phyloP scores from a whole-genome alignment of 2,888 invertebrate genomes.

The Anoplius nigerrimus region DNA sequence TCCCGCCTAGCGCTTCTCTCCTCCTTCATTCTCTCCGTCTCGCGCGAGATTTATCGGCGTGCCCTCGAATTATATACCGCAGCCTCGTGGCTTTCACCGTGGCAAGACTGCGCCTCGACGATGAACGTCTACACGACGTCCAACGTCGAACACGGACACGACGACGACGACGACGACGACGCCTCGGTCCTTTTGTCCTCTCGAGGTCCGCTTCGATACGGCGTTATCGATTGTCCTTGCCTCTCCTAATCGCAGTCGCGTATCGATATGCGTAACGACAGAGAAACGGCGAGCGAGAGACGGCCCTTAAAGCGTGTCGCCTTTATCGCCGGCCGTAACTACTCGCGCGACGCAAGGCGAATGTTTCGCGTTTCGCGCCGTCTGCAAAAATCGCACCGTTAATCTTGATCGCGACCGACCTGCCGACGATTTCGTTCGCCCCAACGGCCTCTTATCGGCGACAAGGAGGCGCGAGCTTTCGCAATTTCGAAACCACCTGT shows the following conservation, averaged over 20 bases:
- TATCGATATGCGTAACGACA: background rate
- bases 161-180: background rate
- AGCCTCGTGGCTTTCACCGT: background rate
- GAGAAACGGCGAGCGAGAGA: too few species aligned
- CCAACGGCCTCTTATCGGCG: too few species aligned
- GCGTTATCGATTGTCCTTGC: slow-evolving; percentile 40
- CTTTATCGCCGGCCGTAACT: too few species aligned
- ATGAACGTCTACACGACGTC: background rate
- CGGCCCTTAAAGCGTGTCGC: too few species aligned
- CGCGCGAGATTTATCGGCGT: slow-evolving; percentile 22
- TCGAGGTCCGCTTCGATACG: slow-evolving; percentile 45
- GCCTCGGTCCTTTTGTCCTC: slow-evolving; percentile 45
- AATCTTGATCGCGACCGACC: too few species aligned
- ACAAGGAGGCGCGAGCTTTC: too few species aligned
- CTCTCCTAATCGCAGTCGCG: slow-evolving; percentile 26
- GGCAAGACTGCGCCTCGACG: background rate
- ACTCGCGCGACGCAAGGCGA: too few species aligned
- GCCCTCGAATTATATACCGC: slow-evolving; percentile 20
- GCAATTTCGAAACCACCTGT: too few species aligned
- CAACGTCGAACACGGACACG: too few species aligned
- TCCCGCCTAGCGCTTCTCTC: background rate
- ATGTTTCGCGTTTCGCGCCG: too few species aligned
- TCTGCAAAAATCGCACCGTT: too few species aligned
- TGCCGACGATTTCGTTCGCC: too few species aligned
- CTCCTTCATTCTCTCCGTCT: background rate